Percentiles rank a stretch among this genome's conserved stretches.
Conservation (phyloP, 2,888 invertebrate genomes). For the Dorcus hopei region DNA sequence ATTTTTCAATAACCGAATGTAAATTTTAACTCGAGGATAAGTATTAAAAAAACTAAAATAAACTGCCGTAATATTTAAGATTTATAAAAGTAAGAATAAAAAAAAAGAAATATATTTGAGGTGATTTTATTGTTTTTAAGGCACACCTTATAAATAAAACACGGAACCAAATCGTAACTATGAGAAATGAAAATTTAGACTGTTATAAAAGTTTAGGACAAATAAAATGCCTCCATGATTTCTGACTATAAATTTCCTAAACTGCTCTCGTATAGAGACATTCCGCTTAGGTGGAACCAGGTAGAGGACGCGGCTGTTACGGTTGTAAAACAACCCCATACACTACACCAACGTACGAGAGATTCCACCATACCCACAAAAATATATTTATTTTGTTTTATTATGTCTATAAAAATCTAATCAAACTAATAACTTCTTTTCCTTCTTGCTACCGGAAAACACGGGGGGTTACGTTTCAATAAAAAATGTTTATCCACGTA, state of each 20-base stretch:
- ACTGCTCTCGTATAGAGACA: slow-evolving; percentile 45
- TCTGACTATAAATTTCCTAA: slow-evolving; percentile 47
- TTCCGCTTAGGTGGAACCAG: slow-evolving; percentile 36
- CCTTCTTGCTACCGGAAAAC: slow-evolving; percentile 1
- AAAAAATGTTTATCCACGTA: too few relatives aligned
- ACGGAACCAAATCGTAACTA: slow-evolving; percentile 27
- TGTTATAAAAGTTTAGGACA: slow-evolving; percentile 45
- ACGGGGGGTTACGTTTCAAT: too few relatives aligned
- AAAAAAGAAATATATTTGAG: too few relatives aligned
- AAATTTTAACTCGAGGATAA: too few relatives aligned
- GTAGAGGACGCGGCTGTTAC: slow-evolving; percentile 31
- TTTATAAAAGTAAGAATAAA: too few relatives aligned
- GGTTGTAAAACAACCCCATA: slow-evolving; percentile 25
- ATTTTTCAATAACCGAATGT: too few relatives aligned
- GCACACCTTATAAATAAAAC: slow-evolving; percentile 7
- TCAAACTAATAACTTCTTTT: slow-evolving; percentile 13
- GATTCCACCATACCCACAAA: slow-evolving; percentile 14
- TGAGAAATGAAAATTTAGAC: slow-evolving; percentile 43
- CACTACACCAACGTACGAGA: slow-evolving; percentile 9
- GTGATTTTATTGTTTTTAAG: slow-evolving; percentile 9
- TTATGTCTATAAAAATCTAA: slow-evolving; percentile 18
- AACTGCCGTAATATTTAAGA: too few relatives aligned
- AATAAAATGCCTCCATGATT: slow-evolving; percentile 48
- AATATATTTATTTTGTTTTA: slow-evolving; percentile 21
- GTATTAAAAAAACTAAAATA: too few relatives aligned